Percentiles rank a stretch among this genome's conserved stretches.
These are phyloP conservation scores for Barbus barbus DNA, from an alignment of 2,113 vertebrate genomes.

Conservation along the genomic window DNA sequence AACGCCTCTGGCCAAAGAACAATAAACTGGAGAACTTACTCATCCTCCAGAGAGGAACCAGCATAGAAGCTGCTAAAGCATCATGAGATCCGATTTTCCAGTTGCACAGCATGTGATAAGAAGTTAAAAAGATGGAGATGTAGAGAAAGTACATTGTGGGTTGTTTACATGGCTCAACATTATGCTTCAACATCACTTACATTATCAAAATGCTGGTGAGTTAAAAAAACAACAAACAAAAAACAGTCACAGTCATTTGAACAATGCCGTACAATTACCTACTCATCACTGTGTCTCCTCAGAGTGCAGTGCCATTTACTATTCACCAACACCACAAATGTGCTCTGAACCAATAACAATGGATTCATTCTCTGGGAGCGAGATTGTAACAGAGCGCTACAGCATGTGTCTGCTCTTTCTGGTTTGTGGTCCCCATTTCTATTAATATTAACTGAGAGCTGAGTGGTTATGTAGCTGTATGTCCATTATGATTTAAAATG, in stretches of 20 bases:
- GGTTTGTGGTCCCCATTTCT: not conserved
- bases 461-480: conserved; percentile 15
- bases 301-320: not conserved
- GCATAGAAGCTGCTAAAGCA: conserved; percentile 4
- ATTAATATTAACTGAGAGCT: not conserved
- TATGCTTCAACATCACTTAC: not conserved
- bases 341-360: conserved; percentile 14
- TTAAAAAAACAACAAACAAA: too few species aligned
- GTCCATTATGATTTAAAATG: conserved; percentile 4
- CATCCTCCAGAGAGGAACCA: conserved; percentile 25
- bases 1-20: conserved; percentile 14
- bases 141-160: not conserved
- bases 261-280: conserved; percentile 9
- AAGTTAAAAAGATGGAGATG: conserved; percentile 4
- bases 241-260: not conserved
- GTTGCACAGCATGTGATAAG: not conserved
- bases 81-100: conserved; percentile 25
- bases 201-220: not conserved
- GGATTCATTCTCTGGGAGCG: not conserved
- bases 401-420: conserved; percentile 9
- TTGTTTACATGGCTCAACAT: not conserved
- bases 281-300: not conserved
- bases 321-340: conserved; percentile 20
- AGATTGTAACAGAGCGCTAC: not conserved
- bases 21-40: conserved; percentile 7